A percentile compares a stretch with the other conserved stretches of the same genome.
phyloP scores from a whole-genome alignment of 2,113 vertebrate genomes.

The Antechinus stuartii region DNA sequence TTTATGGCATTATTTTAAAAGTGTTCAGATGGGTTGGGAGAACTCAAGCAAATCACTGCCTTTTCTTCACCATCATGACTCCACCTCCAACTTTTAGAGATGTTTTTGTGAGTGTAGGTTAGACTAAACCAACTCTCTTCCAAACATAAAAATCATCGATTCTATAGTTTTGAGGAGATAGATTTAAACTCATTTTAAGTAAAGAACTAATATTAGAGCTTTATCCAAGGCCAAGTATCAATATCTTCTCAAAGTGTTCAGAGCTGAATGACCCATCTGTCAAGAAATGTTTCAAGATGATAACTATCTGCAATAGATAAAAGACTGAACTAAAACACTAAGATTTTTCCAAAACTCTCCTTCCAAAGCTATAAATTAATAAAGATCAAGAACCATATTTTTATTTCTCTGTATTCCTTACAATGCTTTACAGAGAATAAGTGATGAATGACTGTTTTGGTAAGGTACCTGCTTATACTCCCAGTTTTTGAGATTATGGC shows the following conservation, averaged over 20 bases:
- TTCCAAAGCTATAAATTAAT: background rate
- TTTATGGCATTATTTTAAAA: too few species aligned
- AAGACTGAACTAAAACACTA: background rate
- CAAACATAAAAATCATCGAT: background rate
- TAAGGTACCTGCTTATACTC: background rate
- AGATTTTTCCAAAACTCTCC: background rate
- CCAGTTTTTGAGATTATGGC: background rate
- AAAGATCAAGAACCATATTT: background rate
- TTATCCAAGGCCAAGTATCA: background rate
- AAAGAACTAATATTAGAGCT: background rate
- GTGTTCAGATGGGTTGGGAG: too few species aligned
- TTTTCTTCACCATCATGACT: too few species aligned
- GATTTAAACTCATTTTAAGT: background rate
- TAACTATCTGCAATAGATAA: background rate
- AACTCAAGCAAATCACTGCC: too few species aligned
- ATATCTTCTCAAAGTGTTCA: background rate
- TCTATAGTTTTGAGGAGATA: background rate
- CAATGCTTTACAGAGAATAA: background rate
- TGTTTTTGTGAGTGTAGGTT: background rate
- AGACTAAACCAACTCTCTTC: background rate
- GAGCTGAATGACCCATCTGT: background rate
- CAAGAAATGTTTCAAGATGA: background rate
- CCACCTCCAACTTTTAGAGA: too few species aligned
- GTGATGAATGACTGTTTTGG: background rate
- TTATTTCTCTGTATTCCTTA: background rate